These are phyloP conservation scores for Anser cygnoides DNA, from an alignment of 2,113 vertebrate species.

Conservation along the genomic window DNA sequence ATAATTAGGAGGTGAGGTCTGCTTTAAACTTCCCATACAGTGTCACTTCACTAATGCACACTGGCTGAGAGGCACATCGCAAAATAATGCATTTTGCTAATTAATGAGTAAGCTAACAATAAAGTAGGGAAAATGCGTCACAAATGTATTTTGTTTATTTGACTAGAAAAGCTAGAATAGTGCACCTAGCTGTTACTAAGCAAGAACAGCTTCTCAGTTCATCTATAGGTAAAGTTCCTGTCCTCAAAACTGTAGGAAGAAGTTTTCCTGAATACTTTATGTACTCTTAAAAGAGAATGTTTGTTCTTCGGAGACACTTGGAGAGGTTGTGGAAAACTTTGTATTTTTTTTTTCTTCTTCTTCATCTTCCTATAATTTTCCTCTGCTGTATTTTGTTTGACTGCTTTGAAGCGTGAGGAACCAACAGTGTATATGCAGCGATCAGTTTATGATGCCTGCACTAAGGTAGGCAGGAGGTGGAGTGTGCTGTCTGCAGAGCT, in stretches of 20 bases:
- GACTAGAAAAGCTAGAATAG: background rate
- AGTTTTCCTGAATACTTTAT: background rate
- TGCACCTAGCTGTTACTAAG: background rate
- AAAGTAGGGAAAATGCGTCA: background rate
- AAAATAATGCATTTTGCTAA: constrained; percentile 49
- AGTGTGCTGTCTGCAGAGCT: background rate
- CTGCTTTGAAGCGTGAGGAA: background rate
- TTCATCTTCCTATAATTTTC: background rate
- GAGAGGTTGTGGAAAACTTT: background rate
- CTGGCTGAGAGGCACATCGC: constrained; percentile 38
- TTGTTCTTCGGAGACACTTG: background rate
- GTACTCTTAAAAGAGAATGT: background rate
- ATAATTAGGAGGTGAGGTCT: constrained; percentile 41
- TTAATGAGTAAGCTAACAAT: constrained; percentile 48
- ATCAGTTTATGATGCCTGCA: background rate
- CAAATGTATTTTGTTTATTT: background rate
- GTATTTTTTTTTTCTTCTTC: too few species aligned
- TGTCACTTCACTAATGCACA: constrained; percentile 56
- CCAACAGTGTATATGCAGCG: background rate
- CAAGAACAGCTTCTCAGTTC: background rate
- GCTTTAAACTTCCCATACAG: constrained; percentile 41
- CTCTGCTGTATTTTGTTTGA: background rate
- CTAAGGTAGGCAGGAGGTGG: background rate
- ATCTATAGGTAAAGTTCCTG: background rate
- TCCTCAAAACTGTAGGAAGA: background rate